Conservation (phyloP, 2,113 vertebrate genomes). For the Tenebrosternarchus preto region DNA sequence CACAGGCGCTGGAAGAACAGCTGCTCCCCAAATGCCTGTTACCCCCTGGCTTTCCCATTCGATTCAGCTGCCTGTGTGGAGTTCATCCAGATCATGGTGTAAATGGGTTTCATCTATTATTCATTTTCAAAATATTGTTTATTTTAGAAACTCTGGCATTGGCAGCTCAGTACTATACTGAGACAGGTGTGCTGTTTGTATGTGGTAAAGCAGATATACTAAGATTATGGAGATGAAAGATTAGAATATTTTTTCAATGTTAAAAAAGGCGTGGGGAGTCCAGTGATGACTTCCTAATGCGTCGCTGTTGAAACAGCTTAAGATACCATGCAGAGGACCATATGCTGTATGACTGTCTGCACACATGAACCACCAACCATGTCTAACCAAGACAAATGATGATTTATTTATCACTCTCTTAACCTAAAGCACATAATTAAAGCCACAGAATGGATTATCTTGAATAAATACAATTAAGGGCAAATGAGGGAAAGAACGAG, state of each 20-base stretch:
- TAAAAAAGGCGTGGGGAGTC: neutral
- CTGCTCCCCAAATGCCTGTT: too few relatives aligned
- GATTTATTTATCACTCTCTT: slow-evolving; percentile 66
- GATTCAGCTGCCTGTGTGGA: neutral
- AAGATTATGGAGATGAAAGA: neutral
- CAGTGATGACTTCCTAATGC: neutral
- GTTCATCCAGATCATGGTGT: slow-evolving; percentile 12
- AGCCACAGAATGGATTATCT: slow-evolving; percentile 70
- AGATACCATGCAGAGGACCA: neutral
- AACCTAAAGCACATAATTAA: slow-evolving; percentile 73
- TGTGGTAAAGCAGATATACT: neutral
- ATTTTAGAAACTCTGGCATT: too few relatives aligned
- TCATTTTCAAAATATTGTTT: neutral
- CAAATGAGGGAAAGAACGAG: slow-evolving; percentile 34
- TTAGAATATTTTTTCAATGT: neutral
- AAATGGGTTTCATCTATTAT: neutral
- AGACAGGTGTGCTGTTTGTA: too few relatives aligned
- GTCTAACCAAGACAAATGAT: slow-evolving; percentile 59
- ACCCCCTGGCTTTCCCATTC: too few relatives aligned
- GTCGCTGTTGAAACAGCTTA: neutral
- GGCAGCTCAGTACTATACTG: too few relatives aligned
- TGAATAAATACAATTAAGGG: slow-evolving; percentile 75
- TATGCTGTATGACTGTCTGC: slow-evolving; percentile 36
- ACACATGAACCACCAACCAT: slow-evolving; percentile 31
- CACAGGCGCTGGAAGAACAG: too few relatives aligned